Conservation (phyloP, 2,113 vertebrate genomes). For the Heptranchias perlo region DNA sequence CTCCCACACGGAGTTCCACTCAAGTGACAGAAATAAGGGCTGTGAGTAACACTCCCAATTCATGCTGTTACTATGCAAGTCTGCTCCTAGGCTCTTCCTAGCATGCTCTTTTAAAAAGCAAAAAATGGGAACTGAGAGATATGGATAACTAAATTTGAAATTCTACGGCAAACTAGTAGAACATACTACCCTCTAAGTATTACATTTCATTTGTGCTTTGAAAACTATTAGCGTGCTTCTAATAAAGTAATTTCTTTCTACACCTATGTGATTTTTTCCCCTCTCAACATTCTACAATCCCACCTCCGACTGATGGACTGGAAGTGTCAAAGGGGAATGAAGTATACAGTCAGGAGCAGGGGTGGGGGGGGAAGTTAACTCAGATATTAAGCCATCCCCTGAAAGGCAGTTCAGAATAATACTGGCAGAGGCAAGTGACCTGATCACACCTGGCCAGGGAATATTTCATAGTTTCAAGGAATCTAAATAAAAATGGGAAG, state of each 20-base stretch:
- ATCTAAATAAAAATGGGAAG: background rate
- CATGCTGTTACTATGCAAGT: background rate
- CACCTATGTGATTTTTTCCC: background rate
- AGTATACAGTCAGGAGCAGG: background rate
- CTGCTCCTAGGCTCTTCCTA: background rate
- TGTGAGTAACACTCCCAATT: background rate
- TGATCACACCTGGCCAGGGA: background rate
- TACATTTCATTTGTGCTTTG: background rate
- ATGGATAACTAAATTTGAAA: background rate
- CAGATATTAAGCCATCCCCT: background rate
- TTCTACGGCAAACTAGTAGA: background rate
- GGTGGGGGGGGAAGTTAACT: background rate
- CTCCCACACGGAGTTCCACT: background rate
- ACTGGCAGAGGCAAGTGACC: background rate
- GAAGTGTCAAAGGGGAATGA: background rate
- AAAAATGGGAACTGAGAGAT: background rate
- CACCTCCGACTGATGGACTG: background rate
- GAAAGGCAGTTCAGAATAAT: background rate
- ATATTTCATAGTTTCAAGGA: background rate
- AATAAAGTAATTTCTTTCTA: background rate
- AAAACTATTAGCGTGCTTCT: background rate
- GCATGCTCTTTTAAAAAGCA: background rate
- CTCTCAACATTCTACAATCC: background rate
- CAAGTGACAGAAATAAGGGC: background rate
- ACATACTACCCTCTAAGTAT: background rate